Conservation (phyloP, 1,140 invertebrate species). For the Archivesica marissinica region DNA sequence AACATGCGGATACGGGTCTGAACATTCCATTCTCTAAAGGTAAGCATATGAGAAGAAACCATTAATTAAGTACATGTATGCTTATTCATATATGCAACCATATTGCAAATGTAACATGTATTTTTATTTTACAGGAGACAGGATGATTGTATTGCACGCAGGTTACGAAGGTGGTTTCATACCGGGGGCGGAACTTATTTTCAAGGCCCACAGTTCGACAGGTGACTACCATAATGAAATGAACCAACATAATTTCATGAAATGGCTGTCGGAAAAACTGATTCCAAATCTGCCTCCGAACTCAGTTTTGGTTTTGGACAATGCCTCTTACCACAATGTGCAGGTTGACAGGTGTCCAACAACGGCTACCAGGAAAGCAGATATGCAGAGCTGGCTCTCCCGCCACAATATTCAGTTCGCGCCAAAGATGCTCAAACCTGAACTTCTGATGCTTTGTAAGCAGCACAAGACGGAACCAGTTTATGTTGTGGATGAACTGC, state of each 20-base stretch:
- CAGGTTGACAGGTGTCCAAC: conserved; percentile 10
- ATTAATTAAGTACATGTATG: too few relatives aligned
- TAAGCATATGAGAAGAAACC: too few relatives aligned
- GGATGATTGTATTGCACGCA: not conserved
- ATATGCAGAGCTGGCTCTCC: not conserved
- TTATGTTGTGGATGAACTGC: not conserved
- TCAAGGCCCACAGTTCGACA: not conserved
- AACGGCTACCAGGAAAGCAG: not conserved
- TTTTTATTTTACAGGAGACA: too few relatives aligned
- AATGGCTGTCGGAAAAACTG: not conserved
- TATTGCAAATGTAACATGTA: too few relatives aligned
- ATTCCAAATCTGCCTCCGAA: not conserved
- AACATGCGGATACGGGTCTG: too few relatives aligned
- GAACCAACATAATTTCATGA: not conserved
- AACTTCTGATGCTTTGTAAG: not conserved
- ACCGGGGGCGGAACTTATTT: not conserved
- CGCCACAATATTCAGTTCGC: not conserved
- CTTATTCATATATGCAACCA: too few relatives aligned
- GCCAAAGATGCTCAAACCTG: not conserved
- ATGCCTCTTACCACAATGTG: not conserved
- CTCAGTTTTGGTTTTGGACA: not conserved
- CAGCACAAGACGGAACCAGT: not conserved
- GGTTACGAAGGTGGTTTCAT: conserved; percentile 4
- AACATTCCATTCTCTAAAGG: too few relatives aligned
- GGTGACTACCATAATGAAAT: conserved; percentile 8